Percentiles rank a stretch among this genome's conserved stretches.
These are phyloP conservation scores for Meghimatium bilineatum DNA, from an alignment of 2,888 invertebrate genomes.

Conservation along the genomic window DNA sequence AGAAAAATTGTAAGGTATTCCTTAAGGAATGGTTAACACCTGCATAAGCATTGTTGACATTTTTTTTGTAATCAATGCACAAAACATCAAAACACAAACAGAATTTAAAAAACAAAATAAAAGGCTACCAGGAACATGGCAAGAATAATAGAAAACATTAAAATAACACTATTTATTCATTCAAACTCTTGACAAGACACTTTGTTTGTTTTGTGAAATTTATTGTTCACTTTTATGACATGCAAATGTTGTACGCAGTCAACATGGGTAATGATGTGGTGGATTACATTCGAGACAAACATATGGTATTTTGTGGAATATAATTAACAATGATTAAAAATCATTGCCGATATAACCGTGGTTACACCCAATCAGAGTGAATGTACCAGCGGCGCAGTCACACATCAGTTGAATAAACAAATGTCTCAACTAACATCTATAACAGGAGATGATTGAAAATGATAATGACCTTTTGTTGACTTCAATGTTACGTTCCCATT, in stretches of 20 bases:
- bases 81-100: not conserved
- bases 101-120: not conserved
- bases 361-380: not conserved
- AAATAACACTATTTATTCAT: not conserved
- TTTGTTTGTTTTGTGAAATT: constrained; percentile 4
- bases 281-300: constrained; percentile 10
- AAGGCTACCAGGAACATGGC: not conserved
- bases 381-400: not conserved
- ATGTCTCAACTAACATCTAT: not conserved
- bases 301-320: constrained; percentile 5
- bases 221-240: constrained; percentile 4
- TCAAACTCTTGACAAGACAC: not conserved
- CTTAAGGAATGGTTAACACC: constrained; percentile 1
- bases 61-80: not conserved
- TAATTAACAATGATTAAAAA: not conserved
- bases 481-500: constrained; percentile 64
- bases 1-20: not conserved
- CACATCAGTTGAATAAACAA: not conserved
- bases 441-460: constrained; percentile 15
- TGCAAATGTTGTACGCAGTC: not conserved
- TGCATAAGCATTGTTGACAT: not conserved
- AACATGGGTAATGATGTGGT: not conserved
- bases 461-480: not conserved
- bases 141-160: not conserved
- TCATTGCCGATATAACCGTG: not conserved